Conservation (phyloP, 1,140 invertebrate species). For the Trichoplusia ni region DNA sequence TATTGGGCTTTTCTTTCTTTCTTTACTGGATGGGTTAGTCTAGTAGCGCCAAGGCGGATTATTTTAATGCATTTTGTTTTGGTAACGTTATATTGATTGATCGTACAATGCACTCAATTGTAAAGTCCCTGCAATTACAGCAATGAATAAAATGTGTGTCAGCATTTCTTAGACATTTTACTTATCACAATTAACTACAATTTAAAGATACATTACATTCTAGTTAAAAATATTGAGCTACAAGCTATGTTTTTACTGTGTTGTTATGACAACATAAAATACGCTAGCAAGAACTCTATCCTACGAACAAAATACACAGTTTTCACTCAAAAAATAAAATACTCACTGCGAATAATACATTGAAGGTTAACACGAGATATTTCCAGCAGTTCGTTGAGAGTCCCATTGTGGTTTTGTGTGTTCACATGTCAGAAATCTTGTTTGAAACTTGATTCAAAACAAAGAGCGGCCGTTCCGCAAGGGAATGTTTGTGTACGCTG, state of each 20-base stretch:
- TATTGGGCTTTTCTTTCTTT: neutral
- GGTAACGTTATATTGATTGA: conserved; percentile 27
- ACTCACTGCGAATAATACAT: conserved; percentile 77
- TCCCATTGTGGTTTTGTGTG: conserved; percentile 64
- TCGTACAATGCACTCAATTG: conserved; percentile 41
- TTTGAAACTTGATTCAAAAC: conserved; percentile 67
- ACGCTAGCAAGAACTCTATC: conserved; percentile 54
- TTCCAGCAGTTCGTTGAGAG: conserved; percentile 78
- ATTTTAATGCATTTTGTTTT: neutral
- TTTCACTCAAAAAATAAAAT: conserved; percentile 40
- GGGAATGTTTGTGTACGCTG: conserved; percentile 69
- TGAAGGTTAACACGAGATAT: conserved; percentile 78
- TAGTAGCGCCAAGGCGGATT: conserved; percentile 45
- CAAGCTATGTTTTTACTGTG: conserved; percentile 29
- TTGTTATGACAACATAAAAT: conserved; percentile 72
- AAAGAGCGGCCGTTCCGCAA: conserved; percentile 73
- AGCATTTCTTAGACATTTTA: neutral
- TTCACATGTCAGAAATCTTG: conserved; percentile 73
- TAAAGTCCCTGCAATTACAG: conserved; percentile 6
- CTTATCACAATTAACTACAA: neutral
- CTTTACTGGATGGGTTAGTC: neutral
- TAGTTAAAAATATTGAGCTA: conserved; percentile 29
- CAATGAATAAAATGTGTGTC: conserved; percentile 25
- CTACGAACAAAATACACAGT: conserved; percentile 47
- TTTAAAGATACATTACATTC: neutral